These are phyloP conservation scores for Malurus alboscapulatus DNA, from an alignment of 2,113 vertebrate genomes.

Conservation along the genomic window DNA sequence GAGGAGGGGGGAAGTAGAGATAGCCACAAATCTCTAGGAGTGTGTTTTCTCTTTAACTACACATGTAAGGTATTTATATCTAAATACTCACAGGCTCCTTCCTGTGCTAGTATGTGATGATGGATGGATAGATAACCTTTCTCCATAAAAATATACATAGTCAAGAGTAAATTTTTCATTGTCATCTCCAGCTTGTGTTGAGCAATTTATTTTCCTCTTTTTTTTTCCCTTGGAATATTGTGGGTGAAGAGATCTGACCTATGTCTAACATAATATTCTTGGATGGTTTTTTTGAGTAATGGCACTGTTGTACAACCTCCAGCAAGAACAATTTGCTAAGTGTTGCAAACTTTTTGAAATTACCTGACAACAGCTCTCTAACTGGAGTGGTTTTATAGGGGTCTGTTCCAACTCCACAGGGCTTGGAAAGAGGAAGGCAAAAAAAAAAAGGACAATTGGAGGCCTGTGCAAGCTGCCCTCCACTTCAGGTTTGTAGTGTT, in stretches of 20 bases:
- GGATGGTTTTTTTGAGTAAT: not conserved
- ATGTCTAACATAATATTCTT: not conserved
- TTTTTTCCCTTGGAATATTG: not conserved
- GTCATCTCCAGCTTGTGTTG: not conserved
- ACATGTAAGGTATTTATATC: not conserved
- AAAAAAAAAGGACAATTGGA: not conserved
- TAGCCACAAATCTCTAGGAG: fast-evolving
- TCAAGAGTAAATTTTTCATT: constrained; percentile 14
- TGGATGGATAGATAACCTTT: constrained; percentile 48
- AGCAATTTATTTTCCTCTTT: not conserved
- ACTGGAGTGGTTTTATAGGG: constrained; percentile 23
- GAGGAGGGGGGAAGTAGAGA: not conserved
- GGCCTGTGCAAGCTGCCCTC: not conserved
- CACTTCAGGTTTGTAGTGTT: not conserved
- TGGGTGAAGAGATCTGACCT: constrained; percentile 15
- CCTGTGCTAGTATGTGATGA: constrained; percentile 12
- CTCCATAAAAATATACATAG: constrained; percentile 24
- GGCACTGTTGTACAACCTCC: constrained; percentile 18
- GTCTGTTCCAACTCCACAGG: not conserved
- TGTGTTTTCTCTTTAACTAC: not conserved
- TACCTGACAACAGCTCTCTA: constrained; percentile 46
- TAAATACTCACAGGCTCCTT: constrained; percentile 13
- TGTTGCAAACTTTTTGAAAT: constrained; percentile 36
- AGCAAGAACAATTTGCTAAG: constrained; percentile 51
- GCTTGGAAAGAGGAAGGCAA: not conserved